A percentile compares a stretch with the other conserved stretches of the same genome.
Evolutionary conservation across 2,888 invertebrate genomes (phyloP).

Genomic region (Platycnemis pennipes): DNA sequence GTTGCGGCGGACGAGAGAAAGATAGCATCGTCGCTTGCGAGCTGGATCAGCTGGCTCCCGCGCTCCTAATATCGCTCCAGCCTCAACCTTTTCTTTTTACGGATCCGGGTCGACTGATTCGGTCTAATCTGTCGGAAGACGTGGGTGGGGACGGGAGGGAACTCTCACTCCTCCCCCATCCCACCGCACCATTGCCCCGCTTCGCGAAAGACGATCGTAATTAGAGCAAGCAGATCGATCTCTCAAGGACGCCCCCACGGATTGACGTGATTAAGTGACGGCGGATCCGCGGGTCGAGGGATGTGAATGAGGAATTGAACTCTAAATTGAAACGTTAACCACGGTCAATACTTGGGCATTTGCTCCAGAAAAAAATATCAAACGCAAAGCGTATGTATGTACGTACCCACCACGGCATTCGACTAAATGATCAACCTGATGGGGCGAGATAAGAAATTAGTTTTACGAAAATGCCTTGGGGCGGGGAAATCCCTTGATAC

Average conservation of each 20-base stretch:
- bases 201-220: background rate
- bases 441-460: too few relatives aligned
- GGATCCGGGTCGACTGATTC: background rate
- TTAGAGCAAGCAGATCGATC: slow-evolving; percentile 19
- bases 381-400: too few relatives aligned
- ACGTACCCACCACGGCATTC: too few relatives aligned
- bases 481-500: too few relatives aligned
- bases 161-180: background rate
- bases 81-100: background rate
- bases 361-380: too few relatives aligned
- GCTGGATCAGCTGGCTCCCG: background rate
- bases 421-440: too few relatives aligned
- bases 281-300: background rate
- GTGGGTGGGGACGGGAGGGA: background rate
- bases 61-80: background rate
- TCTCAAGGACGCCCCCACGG: background rate
- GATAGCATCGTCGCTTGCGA: background rate
- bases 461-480: too few relatives aligned
- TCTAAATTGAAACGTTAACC: too few relatives aligned
- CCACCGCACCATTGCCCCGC: background rate
- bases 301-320: background rate
- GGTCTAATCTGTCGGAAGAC: background rate
- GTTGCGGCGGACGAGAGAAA: background rate
- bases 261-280: background rate
- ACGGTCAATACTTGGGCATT: too few relatives aligned